Evolutionary conservation across 2,888 invertebrate genomes (phyloP).

Genomic region (Molanna angustata): DNA sequence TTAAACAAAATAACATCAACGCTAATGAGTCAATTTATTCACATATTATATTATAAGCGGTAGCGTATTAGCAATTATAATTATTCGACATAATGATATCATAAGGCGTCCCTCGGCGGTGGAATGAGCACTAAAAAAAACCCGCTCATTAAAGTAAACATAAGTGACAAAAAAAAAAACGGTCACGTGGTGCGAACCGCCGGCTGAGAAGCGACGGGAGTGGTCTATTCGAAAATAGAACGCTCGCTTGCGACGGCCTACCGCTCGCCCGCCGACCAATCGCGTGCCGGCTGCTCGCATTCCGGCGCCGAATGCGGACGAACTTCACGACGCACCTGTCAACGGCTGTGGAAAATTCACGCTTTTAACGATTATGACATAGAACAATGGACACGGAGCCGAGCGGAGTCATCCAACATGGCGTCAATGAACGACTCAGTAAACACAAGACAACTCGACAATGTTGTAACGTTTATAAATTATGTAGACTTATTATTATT

Average conservation of each 20-base stretch:
- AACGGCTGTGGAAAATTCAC: neutral
- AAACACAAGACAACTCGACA: no score
- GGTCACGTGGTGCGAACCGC: slow-evolving; percentile 4
- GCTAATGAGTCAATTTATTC: no score
- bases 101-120: no score
- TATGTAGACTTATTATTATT: no score
- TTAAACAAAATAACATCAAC: no score
- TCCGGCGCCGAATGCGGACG: slow-evolving; percentile 4
- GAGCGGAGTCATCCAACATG: no score
- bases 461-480: no score
- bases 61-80: no score
- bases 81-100: no score
- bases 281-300: slow-evolving; percentile 8
- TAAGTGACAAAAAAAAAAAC: slow-evolving; percentile 8
- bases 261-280: slow-evolving; percentile 15
- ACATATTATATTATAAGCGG: no score
- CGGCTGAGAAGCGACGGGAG: slow-evolving; percentile 12
- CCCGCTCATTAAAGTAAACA: slow-evolving; percentile 5
- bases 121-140: no score
- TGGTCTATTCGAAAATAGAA: slow-evolving; percentile 26
- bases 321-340: slow-evolving; percentile 9
- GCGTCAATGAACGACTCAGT: no score
- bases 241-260: slow-evolving; percentile 17
- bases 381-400: neutral
- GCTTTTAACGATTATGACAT: slow-evolving; percentile 3